phyloP scores from a whole-genome alignment of 1,140 invertebrate species.

The Batillaria attramentaria region DNA sequence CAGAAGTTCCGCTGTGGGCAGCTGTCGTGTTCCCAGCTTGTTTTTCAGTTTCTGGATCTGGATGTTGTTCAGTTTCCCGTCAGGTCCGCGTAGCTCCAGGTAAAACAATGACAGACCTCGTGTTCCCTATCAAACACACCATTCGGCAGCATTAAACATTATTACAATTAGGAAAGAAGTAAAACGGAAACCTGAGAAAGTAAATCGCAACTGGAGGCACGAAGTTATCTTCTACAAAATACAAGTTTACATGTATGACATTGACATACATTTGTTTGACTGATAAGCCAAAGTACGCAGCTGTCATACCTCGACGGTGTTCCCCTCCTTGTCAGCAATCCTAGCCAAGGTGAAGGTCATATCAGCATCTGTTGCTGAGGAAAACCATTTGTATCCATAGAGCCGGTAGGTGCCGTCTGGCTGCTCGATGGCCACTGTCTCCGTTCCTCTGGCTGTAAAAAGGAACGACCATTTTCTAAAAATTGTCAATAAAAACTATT shows the following conservation, averaged over 20 bases:
- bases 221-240: no score
- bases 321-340: conserved; percentile 70
- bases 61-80: conserved; percentile 75
- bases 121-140: conserved; percentile 69
- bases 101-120: conserved; percentile 76
- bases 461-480: no score
- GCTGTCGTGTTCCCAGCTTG: conserved; percentile 77
- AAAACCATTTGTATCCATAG: conserved; percentile 77
- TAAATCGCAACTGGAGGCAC: no score
- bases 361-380: conserved; percentile 78
- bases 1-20: conserved; percentile 78
- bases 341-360: conserved; percentile 77
- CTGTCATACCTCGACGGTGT: conserved; percentile 65
- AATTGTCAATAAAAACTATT: no score
- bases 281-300: no score
- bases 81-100: conserved; percentile 69
- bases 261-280: no score
- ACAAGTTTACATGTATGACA: no score
- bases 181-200: no score
- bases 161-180: no score
- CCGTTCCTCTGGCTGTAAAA: conserved; percentile 75
- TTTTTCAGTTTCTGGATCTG: conserved; percentile 76
- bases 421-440: conserved; percentile 74
- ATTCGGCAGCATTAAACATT: no score
- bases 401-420: conserved; percentile 71